Evolutionary conservation across 2,113 vertebrate species (phyloP).

Genomic region (Myocastor coypus): DNA sequence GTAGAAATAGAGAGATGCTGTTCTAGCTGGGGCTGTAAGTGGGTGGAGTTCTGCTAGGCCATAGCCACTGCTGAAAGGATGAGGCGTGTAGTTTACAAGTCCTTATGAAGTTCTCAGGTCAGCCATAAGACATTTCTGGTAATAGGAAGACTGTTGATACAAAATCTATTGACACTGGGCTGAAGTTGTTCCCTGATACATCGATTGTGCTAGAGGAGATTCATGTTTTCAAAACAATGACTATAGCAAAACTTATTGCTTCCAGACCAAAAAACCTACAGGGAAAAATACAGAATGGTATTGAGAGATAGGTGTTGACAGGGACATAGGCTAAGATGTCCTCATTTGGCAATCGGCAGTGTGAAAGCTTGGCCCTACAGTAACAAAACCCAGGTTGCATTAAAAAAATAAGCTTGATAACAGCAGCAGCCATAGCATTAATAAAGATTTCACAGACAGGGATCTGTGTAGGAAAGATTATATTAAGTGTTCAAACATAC

Average conservation of each 20-base stretch:
- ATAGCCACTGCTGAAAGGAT: accelerated
- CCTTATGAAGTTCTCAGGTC: background rate
- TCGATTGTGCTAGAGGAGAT: background rate
- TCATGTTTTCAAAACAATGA: background rate
- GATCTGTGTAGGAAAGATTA: background rate
- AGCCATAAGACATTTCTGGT: background rate
- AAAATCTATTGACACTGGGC: background rate
- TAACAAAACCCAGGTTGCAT: background rate
- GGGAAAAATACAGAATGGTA: background rate
- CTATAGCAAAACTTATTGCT: background rate
- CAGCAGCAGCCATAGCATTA: background rate
- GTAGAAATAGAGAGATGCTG: background rate
- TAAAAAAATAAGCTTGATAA: background rate
- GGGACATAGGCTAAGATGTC: accelerated
- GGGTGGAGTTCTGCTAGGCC: background rate
- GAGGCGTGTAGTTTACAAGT: background rate
- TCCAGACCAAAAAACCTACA: background rate
- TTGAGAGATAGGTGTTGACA: background rate
- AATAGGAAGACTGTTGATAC: background rate
- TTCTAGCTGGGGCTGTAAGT: background rate
- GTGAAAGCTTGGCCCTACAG: background rate
- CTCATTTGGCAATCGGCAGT: background rate
- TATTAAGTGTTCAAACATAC: background rate
- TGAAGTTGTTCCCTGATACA: background rate
- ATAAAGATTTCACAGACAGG: background rate